phyloP scores from a whole-genome alignment of 2,113 vertebrate genomes.

The Dasyprocta punctata region DNA sequence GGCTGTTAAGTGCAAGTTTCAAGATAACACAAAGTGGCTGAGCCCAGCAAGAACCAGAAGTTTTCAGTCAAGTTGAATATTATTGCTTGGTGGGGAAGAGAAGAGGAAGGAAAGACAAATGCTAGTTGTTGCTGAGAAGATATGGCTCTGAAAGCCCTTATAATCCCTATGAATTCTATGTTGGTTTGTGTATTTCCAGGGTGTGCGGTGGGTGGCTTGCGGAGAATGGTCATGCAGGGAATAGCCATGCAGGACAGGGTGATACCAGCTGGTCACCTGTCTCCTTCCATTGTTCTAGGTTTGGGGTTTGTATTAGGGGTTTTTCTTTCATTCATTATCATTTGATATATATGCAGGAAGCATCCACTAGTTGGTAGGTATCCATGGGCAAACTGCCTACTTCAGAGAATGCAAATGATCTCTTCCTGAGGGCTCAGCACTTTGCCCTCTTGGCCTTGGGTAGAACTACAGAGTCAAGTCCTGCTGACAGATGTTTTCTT shows the following conservation, averaged over 20 bases:
- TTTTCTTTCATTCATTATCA: constrained; percentile 28
- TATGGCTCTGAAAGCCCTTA: background rate
- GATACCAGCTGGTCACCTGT: background rate
- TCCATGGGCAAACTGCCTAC: background rate
- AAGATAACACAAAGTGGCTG: background rate
- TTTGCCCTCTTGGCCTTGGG: background rate
- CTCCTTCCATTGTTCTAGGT: background rate
- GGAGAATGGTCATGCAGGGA: background rate
- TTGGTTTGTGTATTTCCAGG: background rate
- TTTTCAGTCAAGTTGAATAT: background rate
- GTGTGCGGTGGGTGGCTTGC: background rate
- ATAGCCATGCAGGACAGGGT: background rate
- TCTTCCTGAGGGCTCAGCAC: background rate
- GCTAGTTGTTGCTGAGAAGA: background rate
- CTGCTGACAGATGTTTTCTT: background rate
- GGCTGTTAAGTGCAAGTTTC: constrained; percentile 24
- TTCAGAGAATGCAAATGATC: background rate
- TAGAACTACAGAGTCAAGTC: background rate
- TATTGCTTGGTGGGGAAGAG: background rate
- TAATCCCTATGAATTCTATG: background rate
- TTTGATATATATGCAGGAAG: background rate
- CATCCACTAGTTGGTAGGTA: background rate
- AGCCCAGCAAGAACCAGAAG: background rate
- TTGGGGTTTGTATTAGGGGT: background rate
- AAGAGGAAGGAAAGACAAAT: background rate